These are phyloP conservation scores for Catharus minimus DNA, from an alignment of 2,113 vertebrate species.

Conservation along the genomic window DNA sequence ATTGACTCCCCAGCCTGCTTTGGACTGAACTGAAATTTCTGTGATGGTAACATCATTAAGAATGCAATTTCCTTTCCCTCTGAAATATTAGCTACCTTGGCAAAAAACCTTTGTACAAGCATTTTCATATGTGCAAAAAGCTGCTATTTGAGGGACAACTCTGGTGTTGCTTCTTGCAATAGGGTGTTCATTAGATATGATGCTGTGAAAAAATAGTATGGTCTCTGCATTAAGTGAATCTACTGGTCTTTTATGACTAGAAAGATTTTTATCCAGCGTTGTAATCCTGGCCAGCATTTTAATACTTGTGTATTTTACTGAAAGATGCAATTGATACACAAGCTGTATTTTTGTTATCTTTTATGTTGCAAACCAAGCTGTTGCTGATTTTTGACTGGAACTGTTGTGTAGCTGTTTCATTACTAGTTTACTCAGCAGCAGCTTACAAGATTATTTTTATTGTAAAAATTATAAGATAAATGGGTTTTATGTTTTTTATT, in stretches of 20 bases:
- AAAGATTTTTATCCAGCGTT: not conserved
- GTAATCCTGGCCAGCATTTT: not conserved
- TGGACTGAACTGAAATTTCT: not conserved
- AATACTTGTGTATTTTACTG: not conserved
- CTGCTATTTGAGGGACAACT: not conserved
- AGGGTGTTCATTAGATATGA: not conserved
- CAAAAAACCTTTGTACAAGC: not conserved
- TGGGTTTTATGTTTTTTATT: constrained; percentile 52
- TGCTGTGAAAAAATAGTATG: not conserved
- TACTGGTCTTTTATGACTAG: not conserved
- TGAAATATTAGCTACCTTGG: not conserved
- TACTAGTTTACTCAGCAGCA: constrained; percentile 43
- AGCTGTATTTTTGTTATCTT: not conserved
- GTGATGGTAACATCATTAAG: not conserved
- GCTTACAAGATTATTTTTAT: not conserved
- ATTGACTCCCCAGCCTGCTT: not conserved
- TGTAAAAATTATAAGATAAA: constrained; percentile 48
- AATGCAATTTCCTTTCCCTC: not conserved
- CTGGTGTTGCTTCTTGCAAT: not conserved
- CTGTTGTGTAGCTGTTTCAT: constrained; percentile 13
- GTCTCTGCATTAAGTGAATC: not conserved
- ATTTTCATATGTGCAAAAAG: not conserved
- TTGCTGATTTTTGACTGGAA: constrained; percentile 3
- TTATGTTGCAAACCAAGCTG: not conserved
- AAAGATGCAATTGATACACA: not conserved